phyloP scores from a whole-genome alignment of 2,888 invertebrate genomes.

The Lypha dubia region DNA sequence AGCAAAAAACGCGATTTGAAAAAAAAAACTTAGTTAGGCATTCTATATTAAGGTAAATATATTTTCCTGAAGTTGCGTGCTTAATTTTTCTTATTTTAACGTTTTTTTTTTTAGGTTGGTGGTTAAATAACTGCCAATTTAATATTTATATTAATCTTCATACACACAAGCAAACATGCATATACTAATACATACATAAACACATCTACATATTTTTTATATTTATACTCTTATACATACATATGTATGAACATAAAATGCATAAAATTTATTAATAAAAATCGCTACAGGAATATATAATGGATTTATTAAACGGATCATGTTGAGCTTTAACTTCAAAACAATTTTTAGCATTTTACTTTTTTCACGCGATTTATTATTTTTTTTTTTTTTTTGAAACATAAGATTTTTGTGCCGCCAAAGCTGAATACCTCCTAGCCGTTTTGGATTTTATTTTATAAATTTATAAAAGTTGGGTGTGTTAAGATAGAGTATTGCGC shows the following conservation, averaged over 20 bases:
- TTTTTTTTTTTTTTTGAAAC: conserved; percentile 28
- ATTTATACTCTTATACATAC: neutral
- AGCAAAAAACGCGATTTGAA: too few species aligned
- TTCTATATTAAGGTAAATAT: too few species aligned
- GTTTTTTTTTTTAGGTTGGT: conserved; percentile 15
- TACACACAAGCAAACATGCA: neutral
- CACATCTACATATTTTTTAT: neutral
- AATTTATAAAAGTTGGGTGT: conserved; percentile 64
- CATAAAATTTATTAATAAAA: conserved; percentile 46
- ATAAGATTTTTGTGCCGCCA: conserved; percentile 51
- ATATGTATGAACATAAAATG: too few species aligned
- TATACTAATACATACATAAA: neutral
- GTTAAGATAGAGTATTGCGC: conserved; percentile 46
- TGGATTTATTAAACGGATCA: conserved; percentile 62
- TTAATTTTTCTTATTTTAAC: conserved; percentile 10
- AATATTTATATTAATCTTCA: conserved; percentile 13
- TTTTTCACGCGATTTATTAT: conserved; percentile 23
- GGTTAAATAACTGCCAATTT: conserved; percentile 50
- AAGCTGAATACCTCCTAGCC: conserved; percentile 43
- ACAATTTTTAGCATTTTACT: conserved; percentile 33
- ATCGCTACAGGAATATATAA: conserved; percentile 64
- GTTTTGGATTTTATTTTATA: conserved; percentile 35
- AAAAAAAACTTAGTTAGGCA: too few species aligned
- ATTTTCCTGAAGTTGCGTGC: conserved; percentile 17
- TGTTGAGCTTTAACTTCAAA: conserved; percentile 47